Percentiles rank a stretch among this genome's conserved stretches.
Evolutionary conservation across 2,113 vertebrate genomes (phyloP).

Genomic region (Elgaria multicarinata): DNA sequence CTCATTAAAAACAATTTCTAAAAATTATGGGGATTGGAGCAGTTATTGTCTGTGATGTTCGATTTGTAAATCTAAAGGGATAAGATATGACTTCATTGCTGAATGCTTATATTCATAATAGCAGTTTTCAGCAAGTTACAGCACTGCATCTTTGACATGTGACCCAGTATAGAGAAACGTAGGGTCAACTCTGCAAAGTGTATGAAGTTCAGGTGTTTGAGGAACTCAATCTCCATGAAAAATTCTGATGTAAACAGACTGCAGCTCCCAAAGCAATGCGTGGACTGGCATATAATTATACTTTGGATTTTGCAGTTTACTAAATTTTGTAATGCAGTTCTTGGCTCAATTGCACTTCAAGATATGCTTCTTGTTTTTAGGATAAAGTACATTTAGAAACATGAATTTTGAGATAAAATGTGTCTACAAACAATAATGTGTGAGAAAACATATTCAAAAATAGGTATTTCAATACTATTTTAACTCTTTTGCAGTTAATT

Average conservation of each 20-base stretch:
- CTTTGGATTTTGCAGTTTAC: neutral
- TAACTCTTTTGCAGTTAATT: neutral
- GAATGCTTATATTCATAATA: slow-evolving; percentile 42
- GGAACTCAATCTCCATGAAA: neutral
- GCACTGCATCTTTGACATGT: slow-evolving; percentile 49
- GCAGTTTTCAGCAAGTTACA: slow-evolving; percentile 33
- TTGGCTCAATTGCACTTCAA: neutral
- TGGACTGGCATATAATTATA: neutral
- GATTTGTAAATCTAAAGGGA: slow-evolving; percentile 45
- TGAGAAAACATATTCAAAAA: neutral
- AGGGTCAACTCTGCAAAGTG: slow-evolving; percentile 19
- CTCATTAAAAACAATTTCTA: slow-evolving; percentile 59
- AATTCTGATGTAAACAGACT: neutral
- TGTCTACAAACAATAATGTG: neutral
- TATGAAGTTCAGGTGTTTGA: neutral
- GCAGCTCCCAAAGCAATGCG: neutral
- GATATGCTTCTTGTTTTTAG: no score
- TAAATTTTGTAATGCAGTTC: neutral
- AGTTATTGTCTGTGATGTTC: slow-evolving; percentile 33
- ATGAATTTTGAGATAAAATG: neutral
- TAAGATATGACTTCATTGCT: slow-evolving; percentile 44
- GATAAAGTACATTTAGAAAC: no score
- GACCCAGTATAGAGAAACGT: slow-evolving; percentile 36
- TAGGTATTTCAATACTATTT: neutral
- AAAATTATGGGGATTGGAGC: slow-evolving; percentile 41